These are phyloP conservation scores for Hirtodrosophila cameraria DNA, from an alignment of 2,888 invertebrate genomes.

Conservation along the genomic window DNA sequence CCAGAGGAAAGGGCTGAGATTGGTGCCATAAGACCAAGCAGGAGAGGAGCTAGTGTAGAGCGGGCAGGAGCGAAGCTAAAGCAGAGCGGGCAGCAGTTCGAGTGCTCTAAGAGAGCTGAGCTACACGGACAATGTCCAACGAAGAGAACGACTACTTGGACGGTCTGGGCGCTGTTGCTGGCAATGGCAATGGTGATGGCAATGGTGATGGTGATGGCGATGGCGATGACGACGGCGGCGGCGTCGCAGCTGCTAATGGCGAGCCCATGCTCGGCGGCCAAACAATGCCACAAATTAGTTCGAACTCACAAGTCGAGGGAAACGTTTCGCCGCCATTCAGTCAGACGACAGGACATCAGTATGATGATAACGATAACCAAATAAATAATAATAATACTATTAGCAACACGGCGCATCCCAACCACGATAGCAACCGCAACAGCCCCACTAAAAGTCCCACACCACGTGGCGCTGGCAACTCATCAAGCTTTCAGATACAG, in stretches of 20 bases:
- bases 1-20: slow-evolving; percentile 28
- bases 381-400: slow-evolving; percentile 51
- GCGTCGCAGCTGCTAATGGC: slow-evolving; percentile 70
- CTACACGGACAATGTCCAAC: slow-evolving; percentile 65
- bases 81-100: no score
- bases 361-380: slow-evolving; percentile 75
- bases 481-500: slow-evolving; percentile 63
- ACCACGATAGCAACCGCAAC: slow-evolving; percentile 55
- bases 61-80: slow-evolving; percentile 4
- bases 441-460: slow-evolving; percentile 74
- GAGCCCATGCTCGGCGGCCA: slow-evolving; percentile 77
- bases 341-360: slow-evolving; percentile 62
- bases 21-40: slow-evolving; percentile 17
- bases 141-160: slow-evolving; percentile 71
- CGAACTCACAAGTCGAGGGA: slow-evolving; percentile 81
- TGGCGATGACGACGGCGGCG: slow-evolving; percentile 40
- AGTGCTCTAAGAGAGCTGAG: slow-evolving; percentile 48
- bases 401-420: slow-evolving; percentile 32
- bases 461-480: slow-evolving; percentile 37
- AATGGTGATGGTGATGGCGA: slow-evolving; percentile 31
- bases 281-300: slow-evolving; percentile 82
- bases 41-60: neutral
- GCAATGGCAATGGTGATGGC: slow-evolving; percentile 35
- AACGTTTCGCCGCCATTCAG: slow-evolving; percentile 76
- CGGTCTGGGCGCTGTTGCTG: slow-evolving; percentile 46